A percentile compares a stretch with the other conserved stretches of the same genome.
Conservation (phyloP, 2,888 invertebrate species). For the Drosophila borborema region DNA sequence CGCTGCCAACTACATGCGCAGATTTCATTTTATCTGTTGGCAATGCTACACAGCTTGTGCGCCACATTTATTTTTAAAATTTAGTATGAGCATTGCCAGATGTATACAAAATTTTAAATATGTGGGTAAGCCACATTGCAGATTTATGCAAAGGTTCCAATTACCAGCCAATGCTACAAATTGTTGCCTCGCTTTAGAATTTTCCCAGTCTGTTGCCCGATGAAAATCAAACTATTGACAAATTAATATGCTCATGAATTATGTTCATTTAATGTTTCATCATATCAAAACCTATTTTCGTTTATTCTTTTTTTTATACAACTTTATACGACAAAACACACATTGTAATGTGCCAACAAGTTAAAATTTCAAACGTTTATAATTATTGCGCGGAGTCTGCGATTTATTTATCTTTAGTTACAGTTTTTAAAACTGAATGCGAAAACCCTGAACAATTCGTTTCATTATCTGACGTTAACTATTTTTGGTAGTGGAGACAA, state of each 20-base stretch:
- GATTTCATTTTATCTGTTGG: background rate
- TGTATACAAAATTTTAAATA: too few species aligned
- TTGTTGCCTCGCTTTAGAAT: background rate
- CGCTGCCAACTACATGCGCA: conserved; percentile 29
- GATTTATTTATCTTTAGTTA: conserved; percentile 57
- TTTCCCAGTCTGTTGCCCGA: rapidly evolving
- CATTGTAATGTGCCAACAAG: conserved; percentile 74
- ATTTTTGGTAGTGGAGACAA: conserved; percentile 45
- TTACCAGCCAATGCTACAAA: background rate
- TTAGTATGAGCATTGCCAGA: background rate
- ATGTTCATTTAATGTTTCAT: conserved; percentile 53
- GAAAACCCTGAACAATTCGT: conserved; percentile 59
- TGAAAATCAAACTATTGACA: conserved; percentile 31
- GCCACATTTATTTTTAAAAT: background rate
- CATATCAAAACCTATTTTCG: conserved; percentile 69
- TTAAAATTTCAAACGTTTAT: conserved; percentile 76
- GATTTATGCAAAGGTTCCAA: conserved; percentile 12
- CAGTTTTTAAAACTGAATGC: conserved; percentile 75
- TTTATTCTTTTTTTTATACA: conserved; percentile 60
- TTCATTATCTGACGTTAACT: conserved; percentile 50
- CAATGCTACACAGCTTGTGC: conserved; percentile 1
- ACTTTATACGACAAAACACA: conserved; percentile 67
- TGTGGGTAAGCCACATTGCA: background rate
- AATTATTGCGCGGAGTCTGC: conserved; percentile 72
- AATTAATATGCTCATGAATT: conserved; percentile 45